A percentile compares a stretch with the other conserved stretches of the same genome.
phyloP scores from a whole-genome alignment of 2,888 invertebrate genomes.

The Sepiola atlantica region DNA sequence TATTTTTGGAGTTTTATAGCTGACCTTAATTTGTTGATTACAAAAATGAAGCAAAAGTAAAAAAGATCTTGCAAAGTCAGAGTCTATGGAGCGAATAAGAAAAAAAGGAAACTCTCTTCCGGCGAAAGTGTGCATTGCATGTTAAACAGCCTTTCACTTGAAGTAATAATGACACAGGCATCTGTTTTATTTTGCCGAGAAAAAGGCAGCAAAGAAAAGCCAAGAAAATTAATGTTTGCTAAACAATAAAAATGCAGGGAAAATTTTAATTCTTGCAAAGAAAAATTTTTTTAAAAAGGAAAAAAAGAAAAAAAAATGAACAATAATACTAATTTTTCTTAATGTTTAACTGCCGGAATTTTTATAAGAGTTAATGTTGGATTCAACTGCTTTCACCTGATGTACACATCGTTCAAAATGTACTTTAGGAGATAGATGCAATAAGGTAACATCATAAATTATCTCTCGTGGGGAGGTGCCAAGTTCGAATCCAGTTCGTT shows the following conservation, averaged over 20 bases:
- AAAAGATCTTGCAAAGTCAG: neutral
- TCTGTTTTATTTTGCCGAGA: neutral
- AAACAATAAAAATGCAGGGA: neutral
- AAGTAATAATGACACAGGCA: neutral
- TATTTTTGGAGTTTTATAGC: neutral
- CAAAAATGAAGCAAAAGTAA: neutral
- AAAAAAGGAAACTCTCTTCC: neutral
- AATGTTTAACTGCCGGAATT: neutral
- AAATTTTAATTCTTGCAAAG: neutral
- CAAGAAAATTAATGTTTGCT: neutral
- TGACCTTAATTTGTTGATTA: neutral
- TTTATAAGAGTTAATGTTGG: neutral
- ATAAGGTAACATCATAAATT: too few relatives aligned
- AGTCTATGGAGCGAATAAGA: neutral
- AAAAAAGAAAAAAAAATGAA: too few relatives aligned
- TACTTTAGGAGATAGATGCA: too few relatives aligned
- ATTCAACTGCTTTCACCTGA: neutral
- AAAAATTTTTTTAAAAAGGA: too few relatives aligned
- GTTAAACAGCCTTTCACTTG: neutral
- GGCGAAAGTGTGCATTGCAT: neutral
- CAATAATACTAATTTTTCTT: neutral
- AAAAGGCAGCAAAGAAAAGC: neutral
- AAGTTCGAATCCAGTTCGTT: too few relatives aligned
- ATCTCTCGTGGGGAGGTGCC: too few relatives aligned
- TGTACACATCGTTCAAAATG: neutral